Conservation (phyloP, 2,113 vertebrate genomes). For the Rynchops niger region DNA sequence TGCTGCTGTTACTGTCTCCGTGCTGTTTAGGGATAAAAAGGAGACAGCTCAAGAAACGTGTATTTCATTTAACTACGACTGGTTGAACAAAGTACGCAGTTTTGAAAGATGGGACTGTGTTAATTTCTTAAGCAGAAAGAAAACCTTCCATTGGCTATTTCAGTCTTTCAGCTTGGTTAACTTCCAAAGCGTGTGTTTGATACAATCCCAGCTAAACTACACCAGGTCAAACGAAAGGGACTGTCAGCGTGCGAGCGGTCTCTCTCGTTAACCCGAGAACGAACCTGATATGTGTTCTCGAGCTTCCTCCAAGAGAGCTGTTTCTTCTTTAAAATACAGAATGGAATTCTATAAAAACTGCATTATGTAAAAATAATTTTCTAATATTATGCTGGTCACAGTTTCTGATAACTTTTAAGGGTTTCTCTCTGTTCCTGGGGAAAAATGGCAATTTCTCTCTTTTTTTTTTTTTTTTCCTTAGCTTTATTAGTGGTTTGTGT, state of each 20-base stretch:
- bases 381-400: rapidly evolving
- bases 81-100: background rate
- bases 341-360: background rate
- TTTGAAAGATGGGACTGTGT: background rate
- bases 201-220: background rate
- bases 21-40: background rate
- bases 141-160: background rate
- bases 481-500: background rate
- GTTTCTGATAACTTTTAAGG: background rate
- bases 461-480: too few relatives aligned
- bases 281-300: background rate
- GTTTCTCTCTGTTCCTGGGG: background rate
- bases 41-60: background rate
- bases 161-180: background rate
- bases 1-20: background rate
- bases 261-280: background rate
- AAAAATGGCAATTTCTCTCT: background rate
- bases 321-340: background rate
- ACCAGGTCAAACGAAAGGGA: background rate
- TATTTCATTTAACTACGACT: background rate
- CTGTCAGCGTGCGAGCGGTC: background rate
- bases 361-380: background rate
- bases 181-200: background rate
- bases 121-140: background rate
- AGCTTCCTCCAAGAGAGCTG: background rate